These are phyloP conservation scores for Caracal caracal DNA, from an alignment of 2,113 vertebrate species.

Conservation along the genomic window DNA sequence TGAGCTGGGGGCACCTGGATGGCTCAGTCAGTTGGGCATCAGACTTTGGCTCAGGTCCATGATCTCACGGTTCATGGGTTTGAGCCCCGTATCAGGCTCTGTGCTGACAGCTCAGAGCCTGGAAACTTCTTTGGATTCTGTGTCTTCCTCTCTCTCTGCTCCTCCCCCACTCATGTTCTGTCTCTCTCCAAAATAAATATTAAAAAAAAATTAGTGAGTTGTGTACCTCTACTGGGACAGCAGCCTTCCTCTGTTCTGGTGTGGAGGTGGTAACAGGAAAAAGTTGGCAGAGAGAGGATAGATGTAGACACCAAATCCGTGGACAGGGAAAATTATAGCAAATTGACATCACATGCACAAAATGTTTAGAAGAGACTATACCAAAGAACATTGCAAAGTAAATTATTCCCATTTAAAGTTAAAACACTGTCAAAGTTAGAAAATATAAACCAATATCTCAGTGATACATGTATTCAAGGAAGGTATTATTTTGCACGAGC, in stretches of 20 bases:
- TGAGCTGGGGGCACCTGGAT: background rate
- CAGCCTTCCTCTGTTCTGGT: background rate
- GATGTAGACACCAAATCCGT: background rate
- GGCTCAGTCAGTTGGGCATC: too few species aligned
- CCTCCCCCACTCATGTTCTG: too few species aligned
- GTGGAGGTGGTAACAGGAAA: background rate
- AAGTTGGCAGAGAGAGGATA: background rate
- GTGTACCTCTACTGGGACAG: background rate
- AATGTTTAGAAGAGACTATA: background rate
- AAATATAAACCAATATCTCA: background rate
- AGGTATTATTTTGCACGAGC: background rate
- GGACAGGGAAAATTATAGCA: background rate
- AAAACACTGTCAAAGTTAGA: background rate
- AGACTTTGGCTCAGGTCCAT: too few species aligned
- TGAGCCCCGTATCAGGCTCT: too few species aligned
- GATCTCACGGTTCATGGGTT: too few species aligned
- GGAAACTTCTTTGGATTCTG: too few species aligned
- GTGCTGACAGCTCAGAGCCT: too few species aligned
- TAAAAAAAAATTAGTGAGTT: background rate
- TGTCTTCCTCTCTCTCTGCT: too few species aligned
- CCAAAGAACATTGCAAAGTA: background rate
- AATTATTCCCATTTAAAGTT: conserved; percentile 28
- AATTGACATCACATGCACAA: background rate
- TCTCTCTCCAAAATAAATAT: too few species aligned
- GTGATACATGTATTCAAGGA: background rate